A percentile compares a stretch with the other conserved stretches of the same genome.
phyloP scores from a whole-genome alignment of 2,113 vertebrate genomes.

The Panthera tigris region DNA sequence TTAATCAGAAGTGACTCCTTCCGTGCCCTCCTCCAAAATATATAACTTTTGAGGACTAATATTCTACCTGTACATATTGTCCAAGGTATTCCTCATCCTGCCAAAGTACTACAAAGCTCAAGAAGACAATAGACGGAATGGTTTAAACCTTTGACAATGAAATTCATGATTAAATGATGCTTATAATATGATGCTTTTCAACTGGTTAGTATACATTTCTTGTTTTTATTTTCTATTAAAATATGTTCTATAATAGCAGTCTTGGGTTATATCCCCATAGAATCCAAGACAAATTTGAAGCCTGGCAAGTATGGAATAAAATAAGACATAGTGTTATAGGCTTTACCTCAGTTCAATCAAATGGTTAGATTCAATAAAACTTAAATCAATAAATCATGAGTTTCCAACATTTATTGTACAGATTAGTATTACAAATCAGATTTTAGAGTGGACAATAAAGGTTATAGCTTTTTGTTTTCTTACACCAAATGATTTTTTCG shows the following conservation, averaged over 20 bases:
- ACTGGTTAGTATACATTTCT: background rate
- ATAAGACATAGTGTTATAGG: background rate
- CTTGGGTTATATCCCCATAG: background rate
- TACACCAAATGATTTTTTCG: background rate
- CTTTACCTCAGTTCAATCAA: background rate
- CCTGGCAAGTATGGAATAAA: background rate
- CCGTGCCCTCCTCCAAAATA: background rate
- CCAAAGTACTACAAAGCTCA: background rate
- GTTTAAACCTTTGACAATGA: background rate
- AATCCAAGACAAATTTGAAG: background rate
- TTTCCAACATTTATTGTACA: background rate
- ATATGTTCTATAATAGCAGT: background rate
- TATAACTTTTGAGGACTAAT: background rate
- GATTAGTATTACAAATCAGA: background rate
- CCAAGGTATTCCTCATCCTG: background rate
- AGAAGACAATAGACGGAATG: background rate
- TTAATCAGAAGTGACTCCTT: background rate
- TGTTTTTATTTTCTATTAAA: background rate
- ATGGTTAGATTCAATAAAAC: background rate
- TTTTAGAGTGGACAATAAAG: background rate
- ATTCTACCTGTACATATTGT: background rate
- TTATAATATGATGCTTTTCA: background rate
- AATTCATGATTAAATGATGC: background rate
- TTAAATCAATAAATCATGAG: background rate
- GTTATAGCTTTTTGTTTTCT: background rate